These are phyloP conservation scores for Sinodicranocentrus sp. DNA, from an alignment of 2,888 invertebrate genomes.

Conservation along the genomic window DNA sequence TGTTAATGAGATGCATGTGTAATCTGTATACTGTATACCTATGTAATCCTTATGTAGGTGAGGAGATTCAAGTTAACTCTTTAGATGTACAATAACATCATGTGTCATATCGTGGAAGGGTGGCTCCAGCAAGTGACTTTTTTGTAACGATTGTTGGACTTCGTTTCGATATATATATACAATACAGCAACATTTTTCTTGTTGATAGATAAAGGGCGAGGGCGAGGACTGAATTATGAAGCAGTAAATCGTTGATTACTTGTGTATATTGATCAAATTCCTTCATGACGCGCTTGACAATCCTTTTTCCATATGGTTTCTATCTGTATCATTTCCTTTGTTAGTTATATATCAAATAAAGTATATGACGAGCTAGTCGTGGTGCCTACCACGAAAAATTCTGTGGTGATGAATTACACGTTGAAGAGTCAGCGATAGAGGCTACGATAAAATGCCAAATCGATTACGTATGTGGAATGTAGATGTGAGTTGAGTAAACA, in stretches of 20 bases:
- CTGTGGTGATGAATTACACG: no score
- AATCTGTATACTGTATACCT: neutral
- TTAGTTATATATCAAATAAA: no score
- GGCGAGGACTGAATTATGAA: neutral
- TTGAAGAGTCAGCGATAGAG: no score
- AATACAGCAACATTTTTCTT: neutral
- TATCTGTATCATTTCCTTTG: no score
- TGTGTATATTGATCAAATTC: slow-evolving; percentile 48
- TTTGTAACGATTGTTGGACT: slow-evolving; percentile 23
- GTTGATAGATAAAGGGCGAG: neutral
- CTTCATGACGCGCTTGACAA: slow-evolving; percentile 35
- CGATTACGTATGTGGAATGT: no score
- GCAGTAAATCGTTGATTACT: slow-evolving; percentile 35
- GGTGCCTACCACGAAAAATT: slow-evolving; percentile 1
- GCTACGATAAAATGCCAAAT: no score
- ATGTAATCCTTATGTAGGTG: neutral
- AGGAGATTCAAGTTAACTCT: neutral
- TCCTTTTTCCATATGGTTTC: neutral
- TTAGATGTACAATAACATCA: neutral
- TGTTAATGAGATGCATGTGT: slow-evolving; percentile 34
- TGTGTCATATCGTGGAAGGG: slow-evolving; percentile 15
- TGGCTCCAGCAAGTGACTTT: slow-evolving; percentile 43
- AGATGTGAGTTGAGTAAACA: no score
- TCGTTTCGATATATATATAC: no score
- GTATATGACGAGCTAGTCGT: no score